phyloP scores from a whole-genome alignment of 2,797 vertebrate species.

The Crotalus adamanteus region DNA sequence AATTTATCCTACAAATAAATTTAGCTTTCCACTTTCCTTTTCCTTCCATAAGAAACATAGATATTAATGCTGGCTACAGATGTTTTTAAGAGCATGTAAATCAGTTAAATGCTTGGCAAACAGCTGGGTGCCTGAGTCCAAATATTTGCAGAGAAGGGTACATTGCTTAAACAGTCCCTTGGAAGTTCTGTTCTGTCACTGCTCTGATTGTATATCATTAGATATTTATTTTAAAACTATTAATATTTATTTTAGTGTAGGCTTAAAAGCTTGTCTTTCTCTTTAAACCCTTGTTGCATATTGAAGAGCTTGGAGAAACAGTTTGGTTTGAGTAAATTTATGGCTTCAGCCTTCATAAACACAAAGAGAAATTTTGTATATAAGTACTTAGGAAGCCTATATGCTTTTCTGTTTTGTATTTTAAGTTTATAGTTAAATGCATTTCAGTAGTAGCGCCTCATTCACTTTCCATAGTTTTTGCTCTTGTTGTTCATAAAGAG shows the following conservation, averaged over 20 bases:
- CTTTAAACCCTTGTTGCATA: constrained; percentile 37
- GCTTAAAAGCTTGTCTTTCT: constrained; percentile 34
- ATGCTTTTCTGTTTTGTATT: constrained; percentile 12
- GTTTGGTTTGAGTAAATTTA: constrained; percentile 35
- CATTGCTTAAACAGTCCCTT: constrained; percentile 57
- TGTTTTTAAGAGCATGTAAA: constrained; percentile 33
- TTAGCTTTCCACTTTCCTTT: constrained; percentile 17
- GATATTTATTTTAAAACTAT: constrained; percentile 52
- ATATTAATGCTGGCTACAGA: constrained; percentile 1
- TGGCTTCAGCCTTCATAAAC: constrained; percentile 31
- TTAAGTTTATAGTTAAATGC: background rate
- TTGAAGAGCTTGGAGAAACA: constrained; percentile 33
- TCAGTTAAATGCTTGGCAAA: constrained; percentile 42
- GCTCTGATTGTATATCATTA: constrained; percentile 43
- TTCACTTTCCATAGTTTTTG: background rate
- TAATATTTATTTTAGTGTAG: constrained; percentile 47
- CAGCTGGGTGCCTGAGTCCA: constrained; percentile 18
- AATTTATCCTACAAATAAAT: background rate
- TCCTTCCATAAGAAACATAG: constrained; percentile 17
- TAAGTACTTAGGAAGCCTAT: constrained; percentile 12
- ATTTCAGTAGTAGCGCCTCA: background rate
- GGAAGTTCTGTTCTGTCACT: constrained; percentile 34
- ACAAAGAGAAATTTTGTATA: constrained; percentile 27
- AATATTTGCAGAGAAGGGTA: constrained; percentile 53
- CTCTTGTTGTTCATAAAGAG: background rate